Evolutionary conservation across 2,888 invertebrate species (phyloP).

Genomic region (Drosophila subsilvestris): DNA sequence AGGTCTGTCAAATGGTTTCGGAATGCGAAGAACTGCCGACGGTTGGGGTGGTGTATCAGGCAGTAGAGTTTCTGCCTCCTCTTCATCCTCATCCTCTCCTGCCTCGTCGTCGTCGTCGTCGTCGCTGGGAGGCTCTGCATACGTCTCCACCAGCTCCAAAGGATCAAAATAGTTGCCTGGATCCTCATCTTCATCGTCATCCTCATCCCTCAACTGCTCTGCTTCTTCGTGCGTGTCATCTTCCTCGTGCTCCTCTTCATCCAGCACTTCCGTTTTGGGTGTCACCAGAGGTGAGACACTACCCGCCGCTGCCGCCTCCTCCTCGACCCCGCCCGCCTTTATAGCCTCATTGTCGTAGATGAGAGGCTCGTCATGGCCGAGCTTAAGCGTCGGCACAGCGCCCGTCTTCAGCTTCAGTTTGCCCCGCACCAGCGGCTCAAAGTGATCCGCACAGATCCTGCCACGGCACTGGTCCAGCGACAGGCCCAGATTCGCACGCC

Average conservation of each 20-base stretch:
- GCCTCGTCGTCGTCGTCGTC: slow-evolving; percentile 30
- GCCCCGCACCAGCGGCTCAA: slow-evolving; percentile 72
- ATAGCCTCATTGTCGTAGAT: slow-evolving; percentile 70
- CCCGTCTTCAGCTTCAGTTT: slow-evolving; percentile 73
- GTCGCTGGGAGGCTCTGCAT: slow-evolving; percentile 55
- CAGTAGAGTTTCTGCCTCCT: slow-evolving; percentile 25
- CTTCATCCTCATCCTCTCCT: slow-evolving; percentile 35
- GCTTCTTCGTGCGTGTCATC: slow-evolving; percentile 12
- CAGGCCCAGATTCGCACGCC: slow-evolving; percentile 74
- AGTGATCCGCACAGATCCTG: slow-evolving; percentile 76
- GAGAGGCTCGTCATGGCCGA: slow-evolving; percentile 73
- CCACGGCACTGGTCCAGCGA: slow-evolving; percentile 68
- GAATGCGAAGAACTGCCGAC: background rate
- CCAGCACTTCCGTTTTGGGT: slow-evolving; percentile 34
- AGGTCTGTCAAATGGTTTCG: background rate
- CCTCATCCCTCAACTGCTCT: slow-evolving; percentile 30
- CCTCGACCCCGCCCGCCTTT: slow-evolving; percentile 41
- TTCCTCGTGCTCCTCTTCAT: slow-evolving; percentile 41
- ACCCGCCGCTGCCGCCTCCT: slow-evolving; percentile 18
- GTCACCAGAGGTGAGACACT: slow-evolving; percentile 9
- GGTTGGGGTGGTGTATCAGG: slow-evolving; percentile 42
- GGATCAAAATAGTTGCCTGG: slow-evolving; percentile 59
- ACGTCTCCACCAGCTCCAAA: slow-evolving; percentile 65
- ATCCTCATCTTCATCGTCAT: slow-evolving; percentile 26
- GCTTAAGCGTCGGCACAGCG: slow-evolving; percentile 77